Percentiles rank a stretch among this genome's conserved stretches.
phyloP scores from a whole-genome alignment of 2,113 vertebrate species.

The Falco punctatus region DNA sequence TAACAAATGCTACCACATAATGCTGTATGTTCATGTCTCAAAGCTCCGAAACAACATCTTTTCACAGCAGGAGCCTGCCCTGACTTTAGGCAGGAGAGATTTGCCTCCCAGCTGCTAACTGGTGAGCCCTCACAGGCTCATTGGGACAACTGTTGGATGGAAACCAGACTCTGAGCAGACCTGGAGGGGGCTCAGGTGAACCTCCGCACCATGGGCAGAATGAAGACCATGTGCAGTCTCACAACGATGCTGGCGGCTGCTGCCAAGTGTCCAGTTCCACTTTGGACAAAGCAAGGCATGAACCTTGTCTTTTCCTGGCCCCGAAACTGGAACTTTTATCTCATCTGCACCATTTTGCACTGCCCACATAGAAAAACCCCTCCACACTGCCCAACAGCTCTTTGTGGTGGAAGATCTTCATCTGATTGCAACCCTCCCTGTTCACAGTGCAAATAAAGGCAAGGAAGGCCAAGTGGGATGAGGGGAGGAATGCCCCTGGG shows the following conservation, averaged over 20 bases:
- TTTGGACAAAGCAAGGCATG: background rate
- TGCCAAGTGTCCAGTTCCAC: background rate
- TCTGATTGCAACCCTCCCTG: too few relatives aligned
- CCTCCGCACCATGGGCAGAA: background rate
- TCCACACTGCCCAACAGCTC: background rate
- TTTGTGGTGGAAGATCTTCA: background rate
- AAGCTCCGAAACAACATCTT: background rate
- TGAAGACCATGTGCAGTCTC: background rate
- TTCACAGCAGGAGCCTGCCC: background rate
- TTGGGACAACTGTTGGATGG: background rate
- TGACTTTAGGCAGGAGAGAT: background rate
- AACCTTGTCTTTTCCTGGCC: background rate
- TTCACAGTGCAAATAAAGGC: background rate
- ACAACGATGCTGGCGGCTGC: background rate
- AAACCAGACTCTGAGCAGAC: background rate
- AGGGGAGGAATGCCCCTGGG: background rate
- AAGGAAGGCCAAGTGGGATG: background rate
- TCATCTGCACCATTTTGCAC: background rate
- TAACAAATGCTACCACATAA: background rate
- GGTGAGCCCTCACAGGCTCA: background rate
- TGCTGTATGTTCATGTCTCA: background rate
- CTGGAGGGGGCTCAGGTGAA: background rate
- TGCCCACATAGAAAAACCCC: background rate
- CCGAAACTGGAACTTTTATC: background rate
- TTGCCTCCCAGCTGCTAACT: background rate